A percentile compares a stretch with the other conserved stretches of the same genome.
These are phyloP conservation scores for Anas bernieri DNA, from an alignment of 2,797 vertebrate genomes.

Conservation along the genomic window DNA sequence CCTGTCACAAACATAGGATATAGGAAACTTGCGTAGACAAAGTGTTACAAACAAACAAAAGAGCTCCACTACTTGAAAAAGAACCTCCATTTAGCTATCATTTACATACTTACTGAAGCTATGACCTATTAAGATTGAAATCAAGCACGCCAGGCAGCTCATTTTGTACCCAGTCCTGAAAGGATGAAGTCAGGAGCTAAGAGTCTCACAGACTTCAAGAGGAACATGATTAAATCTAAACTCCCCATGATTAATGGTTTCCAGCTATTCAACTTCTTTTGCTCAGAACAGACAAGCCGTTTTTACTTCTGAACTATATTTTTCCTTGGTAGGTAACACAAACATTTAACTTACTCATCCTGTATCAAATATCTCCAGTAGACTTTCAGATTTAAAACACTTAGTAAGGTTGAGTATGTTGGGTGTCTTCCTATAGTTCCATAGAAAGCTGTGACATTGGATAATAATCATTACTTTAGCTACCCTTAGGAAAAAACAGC, in stretches of 20 bases:
- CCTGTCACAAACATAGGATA: neutral
- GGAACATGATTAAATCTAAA: neutral
- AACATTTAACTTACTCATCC: neutral
- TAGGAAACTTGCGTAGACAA: neutral
- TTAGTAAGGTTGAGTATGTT: neutral
- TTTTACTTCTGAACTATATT: neutral
- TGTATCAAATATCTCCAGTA: neutral
- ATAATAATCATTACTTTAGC: neutral
- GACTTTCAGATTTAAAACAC: neutral
- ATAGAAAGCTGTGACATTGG: neutral
- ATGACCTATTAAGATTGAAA: neutral
- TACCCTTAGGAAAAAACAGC: neutral
- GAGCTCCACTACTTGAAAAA: neutral
- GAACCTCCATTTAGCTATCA: neutral
- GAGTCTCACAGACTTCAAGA: neutral
- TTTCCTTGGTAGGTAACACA: neutral
- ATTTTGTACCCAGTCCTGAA: neutral
- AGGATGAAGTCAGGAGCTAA: neutral
- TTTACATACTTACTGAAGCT: neutral
- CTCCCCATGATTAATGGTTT: neutral
- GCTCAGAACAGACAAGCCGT: neutral
- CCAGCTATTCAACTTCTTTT: conserved; percentile 13
- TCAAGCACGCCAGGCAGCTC: neutral
- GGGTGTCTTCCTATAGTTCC: neutral
- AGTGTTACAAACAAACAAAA: neutral